Evolutionary conservation across 2,797 vertebrate species (phyloP), one percentile per base, ranked within the genome.

Genomic region (Crenuchus spilurus): DNA sequence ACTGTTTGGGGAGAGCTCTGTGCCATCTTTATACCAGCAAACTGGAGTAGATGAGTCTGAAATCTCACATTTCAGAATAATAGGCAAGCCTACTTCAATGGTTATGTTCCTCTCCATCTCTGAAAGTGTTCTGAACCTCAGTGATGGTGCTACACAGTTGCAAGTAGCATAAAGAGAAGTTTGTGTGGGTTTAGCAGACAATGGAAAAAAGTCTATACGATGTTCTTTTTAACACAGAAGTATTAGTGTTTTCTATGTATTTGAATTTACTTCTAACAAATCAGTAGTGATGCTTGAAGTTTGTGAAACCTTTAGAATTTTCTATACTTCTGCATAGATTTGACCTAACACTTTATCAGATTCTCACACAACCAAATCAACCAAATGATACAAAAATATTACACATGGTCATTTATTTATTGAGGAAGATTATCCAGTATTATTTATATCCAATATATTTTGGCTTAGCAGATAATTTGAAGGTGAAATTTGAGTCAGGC

Each of bases 31-130:
- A 75, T 84, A 85, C 92, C 92, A 93, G 74, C 86, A 86, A 62
- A 92, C 90, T 72, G 90, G 88, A 33, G 87, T 84, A 54, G 68
- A 68, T 13, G 84, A 63, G 33, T 93, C 91, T 79, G 89, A 87
- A 37, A 92, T 86, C 87, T 91, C 88, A 86, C 91, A 93, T 82
- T 92, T 90, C 49, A 94, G 88, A 24, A 87, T 80, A 79, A 92
- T 88, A 16, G 91, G 86, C 75, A 83, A 88, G 80, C 91, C 92
- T 70, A 85, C 63, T 70, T 83, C 76, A 80, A 89, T 72, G 37
- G 78, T 82, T 82, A 78, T 90, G 84, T 85, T 80, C 80, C 78
- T 88, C 81, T 93, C 92, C 78, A 87, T 88, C 30, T 84, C 72
- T 79, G 87, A 77, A 61, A 90, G 77, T 75, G 89, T 86, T 80